Base-by-base conservation (phyloP, 2,888 invertebrate species). In the Pammene fasciana region DNA sequence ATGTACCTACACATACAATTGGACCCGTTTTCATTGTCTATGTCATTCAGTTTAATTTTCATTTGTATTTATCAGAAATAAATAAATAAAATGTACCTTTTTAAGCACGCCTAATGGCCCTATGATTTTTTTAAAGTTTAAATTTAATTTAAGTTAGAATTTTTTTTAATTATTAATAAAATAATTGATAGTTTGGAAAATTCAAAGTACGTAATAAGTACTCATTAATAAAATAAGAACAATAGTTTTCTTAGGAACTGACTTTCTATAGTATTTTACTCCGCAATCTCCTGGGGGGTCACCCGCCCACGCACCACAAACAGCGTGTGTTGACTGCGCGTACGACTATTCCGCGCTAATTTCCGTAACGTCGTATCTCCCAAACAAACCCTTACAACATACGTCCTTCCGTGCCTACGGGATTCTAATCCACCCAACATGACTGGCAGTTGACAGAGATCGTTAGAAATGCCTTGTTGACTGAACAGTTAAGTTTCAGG, bases 261-360 rank as follows among this genome's bases (percentile, higher is more conserved):
- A 9, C 34, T 50, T 43, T 62, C 62, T 65, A 45, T 52, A 59
- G 64, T 68, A 45, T 68, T 59, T n/a, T 57, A 64, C 68, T 61
- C 57, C 13, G 34, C 26, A 57, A 36, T 52, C 41, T 52, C 64
- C 52, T 57, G 68, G 68, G 68, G 68, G 68, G 68, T 57, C 68
- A 57, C 36, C 52, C 52, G 68, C 68, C 68, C 68, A 68, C 68
- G 68, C 68, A 34, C 36, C 48, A 7, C 64, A 68, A 68, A 64
- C 57, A 68, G n/a, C 50, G 68, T 64, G 59, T 68, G 67, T 64
- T 45, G 50, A 55, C 61, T 54, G 34, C 62, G 62, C 50, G 62
- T 62, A 38, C 48, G 16, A 10, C 18, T 9, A 7, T 41, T 14
- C 36, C 10, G 13, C 50, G 5, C 18, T 50, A 50, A 11, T 41